Conservation (phyloP, 2,113 vertebrate species). For the Tachuris rubrigastra region DNA sequence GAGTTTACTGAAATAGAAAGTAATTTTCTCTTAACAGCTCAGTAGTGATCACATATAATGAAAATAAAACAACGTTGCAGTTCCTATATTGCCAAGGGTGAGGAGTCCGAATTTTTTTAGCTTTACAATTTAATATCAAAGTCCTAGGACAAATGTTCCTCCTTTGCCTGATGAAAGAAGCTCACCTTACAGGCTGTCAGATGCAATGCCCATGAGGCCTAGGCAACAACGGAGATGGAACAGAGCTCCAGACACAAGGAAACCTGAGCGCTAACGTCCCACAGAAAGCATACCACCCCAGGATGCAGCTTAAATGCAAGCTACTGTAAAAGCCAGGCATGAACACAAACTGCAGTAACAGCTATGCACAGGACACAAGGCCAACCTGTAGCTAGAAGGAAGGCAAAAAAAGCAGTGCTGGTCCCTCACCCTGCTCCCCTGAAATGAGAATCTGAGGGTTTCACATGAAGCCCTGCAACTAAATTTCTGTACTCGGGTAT, state of each 20-base stretch:
- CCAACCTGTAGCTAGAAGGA: not conserved
- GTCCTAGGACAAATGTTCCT: conserved; percentile 5
- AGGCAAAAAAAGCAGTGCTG: not conserved
- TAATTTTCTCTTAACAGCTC: conserved; percentile 65
- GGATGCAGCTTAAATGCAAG: not conserved
- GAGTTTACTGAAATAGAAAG: conserved; percentile 66
- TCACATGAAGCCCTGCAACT: not conserved
- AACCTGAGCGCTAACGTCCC: not conserved
- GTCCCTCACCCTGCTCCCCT: not conserved
- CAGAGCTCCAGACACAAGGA: not conserved
- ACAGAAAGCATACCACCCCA: not conserved
- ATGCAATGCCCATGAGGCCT: not conserved
- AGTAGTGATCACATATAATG: conserved; percentile 36
- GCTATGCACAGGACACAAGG: fast-evolving
- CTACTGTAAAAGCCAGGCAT: not conserved
- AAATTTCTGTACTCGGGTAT: fast-evolving
- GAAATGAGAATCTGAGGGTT: not conserved
- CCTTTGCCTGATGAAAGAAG: not conserved
- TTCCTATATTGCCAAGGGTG: conserved; percentile 8
- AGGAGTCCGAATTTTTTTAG: conserved; percentile 1
- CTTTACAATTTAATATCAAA: not conserved
- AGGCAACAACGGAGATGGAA: not conserved
- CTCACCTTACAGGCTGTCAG: not conserved
- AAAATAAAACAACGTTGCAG: conserved; percentile 53
- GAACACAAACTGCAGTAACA: fast-evolving